Conservation (phyloP, 1,140 invertebrate species). For the Colletes gigas region DNA sequence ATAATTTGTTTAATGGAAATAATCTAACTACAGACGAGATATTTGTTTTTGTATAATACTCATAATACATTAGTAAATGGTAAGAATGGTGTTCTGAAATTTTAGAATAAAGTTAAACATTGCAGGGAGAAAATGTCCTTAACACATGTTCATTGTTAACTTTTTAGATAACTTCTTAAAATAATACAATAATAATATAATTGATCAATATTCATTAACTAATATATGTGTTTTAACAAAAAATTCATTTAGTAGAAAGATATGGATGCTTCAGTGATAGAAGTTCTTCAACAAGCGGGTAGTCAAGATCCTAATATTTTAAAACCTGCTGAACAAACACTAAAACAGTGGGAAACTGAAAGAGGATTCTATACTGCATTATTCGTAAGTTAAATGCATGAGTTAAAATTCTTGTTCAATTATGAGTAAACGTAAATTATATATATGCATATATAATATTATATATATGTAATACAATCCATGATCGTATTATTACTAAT, state of each 20-base stretch:
- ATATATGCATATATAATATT: background rate
- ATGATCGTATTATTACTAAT: conserved; percentile 11
- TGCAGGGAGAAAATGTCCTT: conserved; percentile 1
- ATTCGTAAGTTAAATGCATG: conserved; percentile 83
- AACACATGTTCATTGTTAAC: conserved; percentile 33
- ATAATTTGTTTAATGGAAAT: conserved; percentile 27
- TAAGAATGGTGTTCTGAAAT: background rate
- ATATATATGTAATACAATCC: background rate
- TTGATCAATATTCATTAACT: background rate
- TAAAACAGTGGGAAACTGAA: conserved; percentile 93
- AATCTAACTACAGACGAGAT: conserved; percentile 19
- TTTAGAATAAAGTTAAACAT: background rate
- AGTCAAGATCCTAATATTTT: conserved; percentile 92
- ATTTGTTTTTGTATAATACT: background rate
- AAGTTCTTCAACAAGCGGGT: conserved; percentile 90
- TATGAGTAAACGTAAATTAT: background rate
- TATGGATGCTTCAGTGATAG: conserved; percentile 83
- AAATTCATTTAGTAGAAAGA: conserved; percentile 51
- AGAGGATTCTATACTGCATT: conserved; percentile 93
- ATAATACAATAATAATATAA: conserved; percentile 6
- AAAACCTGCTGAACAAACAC: conserved; percentile 92
- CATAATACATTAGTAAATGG: background rate
- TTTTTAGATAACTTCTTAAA: conserved; percentile 5
- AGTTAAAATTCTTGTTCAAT: background rate
- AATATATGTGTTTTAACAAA: background rate